Conservation (phyloP, 2,888 invertebrate species). For the Stenchaetothrips biformis region DNA sequence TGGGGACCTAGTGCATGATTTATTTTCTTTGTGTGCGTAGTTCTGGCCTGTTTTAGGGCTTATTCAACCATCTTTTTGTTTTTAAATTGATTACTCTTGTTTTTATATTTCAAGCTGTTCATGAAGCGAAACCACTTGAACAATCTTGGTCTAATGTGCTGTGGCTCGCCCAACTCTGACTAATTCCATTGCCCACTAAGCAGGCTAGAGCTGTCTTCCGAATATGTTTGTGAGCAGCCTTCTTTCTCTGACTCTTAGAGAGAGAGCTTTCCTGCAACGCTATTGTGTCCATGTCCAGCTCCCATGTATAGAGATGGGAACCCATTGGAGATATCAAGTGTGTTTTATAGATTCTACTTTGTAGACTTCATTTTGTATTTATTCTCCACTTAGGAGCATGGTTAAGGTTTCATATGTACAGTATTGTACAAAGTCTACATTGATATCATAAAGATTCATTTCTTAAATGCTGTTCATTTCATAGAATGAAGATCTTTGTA, state of each 20-base stretch:
- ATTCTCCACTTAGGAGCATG: background rate
- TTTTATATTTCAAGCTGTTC: conserved; percentile 6
- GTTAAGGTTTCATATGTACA: conserved; percentile 17
- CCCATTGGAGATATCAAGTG: background rate
- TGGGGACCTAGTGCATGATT: conserved; percentile 7
- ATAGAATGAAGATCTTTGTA: background rate
- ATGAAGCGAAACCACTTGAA: background rate
- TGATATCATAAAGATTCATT: background rate
- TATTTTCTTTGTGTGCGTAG: conserved; percentile 20
- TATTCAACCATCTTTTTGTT: background rate
- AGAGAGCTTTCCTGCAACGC: background rate
- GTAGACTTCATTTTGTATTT: conserved; percentile 22
- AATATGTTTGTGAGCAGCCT: conserved; percentile 19
- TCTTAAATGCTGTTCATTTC: conserved; percentile 1
- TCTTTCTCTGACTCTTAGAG: background rate
- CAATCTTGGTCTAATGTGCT: background rate
- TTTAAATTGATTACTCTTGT: background rate
- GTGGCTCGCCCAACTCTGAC: background rate
- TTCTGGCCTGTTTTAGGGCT: conserved; percentile 24
- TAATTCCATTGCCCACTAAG: background rate
- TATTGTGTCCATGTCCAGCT: background rate
- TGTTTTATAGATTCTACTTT: conserved; percentile 12
- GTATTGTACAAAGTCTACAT: conserved; percentile 2
- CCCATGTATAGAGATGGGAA: background rate
- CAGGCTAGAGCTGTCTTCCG: conserved; percentile 22